A percentile compares a stretch with the other conserved stretches of the same genome.
Conservation (phyloP, 2,797 vertebrate genomes). For the Crenichthys baileyi region DNA sequence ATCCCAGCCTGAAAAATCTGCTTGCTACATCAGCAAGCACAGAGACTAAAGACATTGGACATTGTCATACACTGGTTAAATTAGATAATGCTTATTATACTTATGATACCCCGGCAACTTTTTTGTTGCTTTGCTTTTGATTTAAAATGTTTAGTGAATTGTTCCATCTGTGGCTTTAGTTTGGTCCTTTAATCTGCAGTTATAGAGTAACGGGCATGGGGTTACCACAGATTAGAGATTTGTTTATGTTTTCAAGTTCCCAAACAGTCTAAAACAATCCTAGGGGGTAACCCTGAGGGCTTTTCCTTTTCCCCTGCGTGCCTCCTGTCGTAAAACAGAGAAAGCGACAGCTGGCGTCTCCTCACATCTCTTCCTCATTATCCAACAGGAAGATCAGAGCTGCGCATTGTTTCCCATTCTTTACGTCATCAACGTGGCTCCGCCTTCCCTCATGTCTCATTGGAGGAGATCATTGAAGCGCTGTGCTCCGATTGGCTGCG, state of each 20-base stretch:
- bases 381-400: slow-evolving; percentile 31
- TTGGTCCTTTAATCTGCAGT: background rate
- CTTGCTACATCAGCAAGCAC: too few relatives aligned
- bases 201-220: background rate
- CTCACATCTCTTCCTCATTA: slow-evolving; percentile 35
- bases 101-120: background rate
- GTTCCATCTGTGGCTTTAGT: background rate
- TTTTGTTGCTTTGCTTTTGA: background rate
- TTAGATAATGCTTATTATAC: background rate
- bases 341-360: slow-evolving; percentile 54
- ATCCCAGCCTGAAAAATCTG: too few relatives aligned
- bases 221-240: background rate
- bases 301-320: background rate
- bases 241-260: background rate
- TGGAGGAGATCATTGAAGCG: background rate
- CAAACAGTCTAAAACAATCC: background rate
- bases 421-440: slow-evolving; percentile 25
- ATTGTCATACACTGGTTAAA: background rate
- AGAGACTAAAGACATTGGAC: too few relatives aligned
- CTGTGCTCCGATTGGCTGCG: slow-evolving; percentile 52
- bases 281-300: background rate
- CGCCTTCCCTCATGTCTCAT: slow-evolving; percentile 35
- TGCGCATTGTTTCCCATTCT: slow-evolving; percentile 19
- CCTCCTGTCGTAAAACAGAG: background rate
- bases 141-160: background rate